Conservation (phyloP, 2,113 vertebrate genomes). For the Proterorhinus semilunaris region DNA sequence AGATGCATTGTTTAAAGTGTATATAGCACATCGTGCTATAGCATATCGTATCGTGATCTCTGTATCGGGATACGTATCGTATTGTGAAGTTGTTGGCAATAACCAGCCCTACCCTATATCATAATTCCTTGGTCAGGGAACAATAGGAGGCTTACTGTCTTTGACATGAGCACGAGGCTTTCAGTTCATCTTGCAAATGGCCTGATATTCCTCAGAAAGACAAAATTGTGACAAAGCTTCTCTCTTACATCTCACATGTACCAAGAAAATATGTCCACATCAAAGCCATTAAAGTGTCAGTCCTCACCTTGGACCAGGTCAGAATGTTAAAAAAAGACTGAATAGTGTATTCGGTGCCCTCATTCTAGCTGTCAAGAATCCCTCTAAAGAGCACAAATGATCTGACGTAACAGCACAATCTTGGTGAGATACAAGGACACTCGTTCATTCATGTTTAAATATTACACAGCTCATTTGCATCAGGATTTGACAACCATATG, state of each 20-base stretch:
- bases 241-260: constrained; percentile 36
- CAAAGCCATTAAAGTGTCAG: constrained; percentile 71
- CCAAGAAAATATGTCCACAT: constrained; percentile 53
- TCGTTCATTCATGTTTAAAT: constrained; percentile 22
- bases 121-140: constrained; percentile 7
- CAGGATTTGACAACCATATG: constrained; percentile 51
- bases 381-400: constrained; percentile 37
- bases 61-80: too few species aligned
- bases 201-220: neutral
- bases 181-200: neutral
- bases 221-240: constrained; percentile 1
- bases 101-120: neutral
- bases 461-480: constrained; percentile 51
- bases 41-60: too few species aligned
- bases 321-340: constrained; percentile 41
- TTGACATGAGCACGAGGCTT: constrained; percentile 21
- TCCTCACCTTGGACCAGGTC: constrained; percentile 48
- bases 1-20: too few species aligned
- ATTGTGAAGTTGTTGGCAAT: too few species aligned
- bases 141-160: constrained; percentile 17
- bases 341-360: constrained; percentile 46
- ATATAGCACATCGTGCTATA: too few species aligned
- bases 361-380: constrained; percentile 51
- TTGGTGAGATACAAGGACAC: constrained; percentile 34
- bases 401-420: constrained; percentile 39